Conservation (phyloP, 2,797 vertebrate genomes). For the Brotula barbata region DNA sequence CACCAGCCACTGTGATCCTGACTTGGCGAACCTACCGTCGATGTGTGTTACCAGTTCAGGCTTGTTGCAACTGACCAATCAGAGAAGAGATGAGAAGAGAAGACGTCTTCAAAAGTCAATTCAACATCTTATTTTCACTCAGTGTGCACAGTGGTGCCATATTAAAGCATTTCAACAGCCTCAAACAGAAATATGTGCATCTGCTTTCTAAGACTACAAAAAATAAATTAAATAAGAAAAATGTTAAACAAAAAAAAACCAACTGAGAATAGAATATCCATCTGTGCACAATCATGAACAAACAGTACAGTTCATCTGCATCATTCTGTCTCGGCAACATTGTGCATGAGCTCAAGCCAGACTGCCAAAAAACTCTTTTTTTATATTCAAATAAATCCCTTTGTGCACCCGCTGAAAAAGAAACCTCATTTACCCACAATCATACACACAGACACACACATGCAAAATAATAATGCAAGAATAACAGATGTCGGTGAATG, state of each 20-base stretch:
- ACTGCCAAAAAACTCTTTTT: constrained; percentile 9
- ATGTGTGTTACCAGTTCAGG: too few relatives aligned
- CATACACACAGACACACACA: constrained; percentile 2
- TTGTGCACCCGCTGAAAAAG: background rate
- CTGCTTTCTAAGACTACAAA: too few relatives aligned
- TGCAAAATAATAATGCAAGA: background rate
- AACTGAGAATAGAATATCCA: background rate
- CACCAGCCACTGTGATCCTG: too few relatives aligned
- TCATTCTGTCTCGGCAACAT: background rate
- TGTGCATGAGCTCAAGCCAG: constrained; percentile 11
- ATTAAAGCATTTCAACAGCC: too few relatives aligned
- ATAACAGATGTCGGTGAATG: background rate
- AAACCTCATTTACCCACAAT: constrained; percentile 3
- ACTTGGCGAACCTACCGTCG: too few relatives aligned
- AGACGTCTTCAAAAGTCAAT: too few relatives aligned
- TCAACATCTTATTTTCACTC: too few relatives aligned
- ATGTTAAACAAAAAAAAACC: background rate
- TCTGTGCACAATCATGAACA: background rate
- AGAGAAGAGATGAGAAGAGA: too few relatives aligned
- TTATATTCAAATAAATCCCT: constrained; percentile 23
- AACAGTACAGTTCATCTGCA: background rate
- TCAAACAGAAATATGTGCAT: too few relatives aligned
- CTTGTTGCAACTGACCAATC: too few relatives aligned
- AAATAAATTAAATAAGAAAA: background rate
- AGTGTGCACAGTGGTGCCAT: too few relatives aligned